These are phyloP conservation scores for Archips xylosteana DNA, from an alignment of 2,888 invertebrate species.

Conservation along the genomic window DNA sequence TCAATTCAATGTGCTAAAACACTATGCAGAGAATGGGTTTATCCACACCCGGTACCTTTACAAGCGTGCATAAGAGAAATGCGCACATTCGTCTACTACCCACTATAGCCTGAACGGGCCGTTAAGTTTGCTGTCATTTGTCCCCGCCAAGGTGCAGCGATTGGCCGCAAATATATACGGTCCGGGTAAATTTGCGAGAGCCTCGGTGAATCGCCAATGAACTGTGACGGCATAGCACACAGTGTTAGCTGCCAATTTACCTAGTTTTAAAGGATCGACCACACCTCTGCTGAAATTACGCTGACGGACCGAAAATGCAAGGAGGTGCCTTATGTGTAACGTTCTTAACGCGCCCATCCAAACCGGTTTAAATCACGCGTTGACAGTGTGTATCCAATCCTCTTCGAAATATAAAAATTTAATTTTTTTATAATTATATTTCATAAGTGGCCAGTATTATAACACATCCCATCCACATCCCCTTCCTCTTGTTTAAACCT, in stretches of 20 bases:
- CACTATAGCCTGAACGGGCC: conserved; percentile 4
- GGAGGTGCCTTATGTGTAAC: no score
- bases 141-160: conserved; percentile 56
- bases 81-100: conserved; percentile 31
- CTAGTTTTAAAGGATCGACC: no score
- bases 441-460: no score
- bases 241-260: background rate
- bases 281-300: no score
- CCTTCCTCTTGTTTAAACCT: no score
- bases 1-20: background rate
- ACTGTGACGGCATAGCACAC: conserved; percentile 66
- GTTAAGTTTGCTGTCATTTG: conserved; percentile 45
- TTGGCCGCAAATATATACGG: conserved; percentile 62
- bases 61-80: conserved; percentile 10
- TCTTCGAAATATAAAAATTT: no score
- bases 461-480: no score
- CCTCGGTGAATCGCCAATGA: conserved; percentile 73
- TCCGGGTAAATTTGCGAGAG: conserved; percentile 67
- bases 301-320: no score
- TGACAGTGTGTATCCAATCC: no score
- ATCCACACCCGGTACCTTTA: background rate
- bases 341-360: no score
- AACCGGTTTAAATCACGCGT: no score
- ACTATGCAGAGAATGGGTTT: background rate
- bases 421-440: no score